Base-by-base conservation (phyloP, 2,888 invertebrate species). In the Fragum fragum region DNA sequence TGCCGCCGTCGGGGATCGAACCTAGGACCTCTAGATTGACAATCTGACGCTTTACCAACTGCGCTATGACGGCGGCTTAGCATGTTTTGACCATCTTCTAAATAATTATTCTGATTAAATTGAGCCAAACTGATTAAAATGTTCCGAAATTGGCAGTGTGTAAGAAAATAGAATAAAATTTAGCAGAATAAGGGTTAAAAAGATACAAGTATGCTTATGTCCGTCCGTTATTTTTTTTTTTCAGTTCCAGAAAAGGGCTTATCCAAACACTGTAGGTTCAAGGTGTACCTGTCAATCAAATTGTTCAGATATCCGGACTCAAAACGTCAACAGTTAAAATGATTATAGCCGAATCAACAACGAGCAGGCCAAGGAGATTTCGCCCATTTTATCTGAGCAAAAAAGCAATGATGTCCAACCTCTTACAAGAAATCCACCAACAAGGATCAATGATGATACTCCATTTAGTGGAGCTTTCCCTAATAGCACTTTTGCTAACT, bases 301-400 rank as follows among this genome's bases (percentile, higher is more conserved):
- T 76, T 16, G 63, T 73, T 5, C 76, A 81, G 29, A 66, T 81
- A 23, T 73, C 81, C 14, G 81, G 81, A 0, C 81, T 77, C 52
- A 81, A 71, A 81, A 81, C 66, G 32, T 81, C 2, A 77, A 63
- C 66, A 70, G 70, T 21, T 21, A 77, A 5, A 76, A 80, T 26
- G 76, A 73, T 39, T 80, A 80, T 70, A 76, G 76, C 39, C 36
- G 39, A 26, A 29, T 76, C 14, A 76, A 76, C 66, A 59, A 52
- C 3, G 26, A 68, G 1, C 76, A 80, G 26, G 28, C 32, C 21
- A 73, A 39, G 28, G 57, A 55, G 7, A 80, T 76, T 39, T 76
- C 72, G 16, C 16, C 68, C 2, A 63, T 79, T 26, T 61, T 79
- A 21, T 73, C 79, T 2, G 47, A 61, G 11, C 32, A 42, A 6